A percentile compares a stretch with the other conserved stretches of the same genome.
Evolutionary conservation across 1,140 invertebrate genomes (phyloP).

Genomic region (Macrotrachela quadricornifera): DNA sequence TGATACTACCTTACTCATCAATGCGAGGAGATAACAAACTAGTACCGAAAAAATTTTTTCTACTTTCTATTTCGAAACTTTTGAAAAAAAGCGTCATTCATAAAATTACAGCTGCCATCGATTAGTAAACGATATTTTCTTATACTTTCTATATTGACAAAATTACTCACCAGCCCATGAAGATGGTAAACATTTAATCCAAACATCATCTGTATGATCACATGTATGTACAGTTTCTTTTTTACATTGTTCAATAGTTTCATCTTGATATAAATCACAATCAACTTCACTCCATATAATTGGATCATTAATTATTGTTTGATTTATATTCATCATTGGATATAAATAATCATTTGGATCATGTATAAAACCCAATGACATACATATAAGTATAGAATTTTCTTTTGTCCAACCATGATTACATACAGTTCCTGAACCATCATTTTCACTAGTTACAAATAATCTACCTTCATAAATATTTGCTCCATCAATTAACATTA

Average conservation of each 20-base stretch:
- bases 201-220: conserved; percentile 6
- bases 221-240: conserved; percentile 2
- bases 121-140: no score
- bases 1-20: no score
- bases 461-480: conserved; percentile 1
- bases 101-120: no score
- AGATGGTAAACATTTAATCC: conserved; percentile 4
- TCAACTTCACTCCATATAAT: conserved; percentile 8
- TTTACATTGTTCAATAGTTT: neutral
- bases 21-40: no score
- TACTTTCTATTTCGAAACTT: no score
- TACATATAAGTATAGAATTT: conserved; percentile 6
- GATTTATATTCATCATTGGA: neutral
- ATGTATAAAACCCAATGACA: conserved; percentile 2
- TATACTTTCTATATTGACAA: no score
- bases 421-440: conserved; percentile 1
- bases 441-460: neutral
- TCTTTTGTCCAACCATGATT: conserved; percentile 3
- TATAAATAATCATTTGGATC: conserved; percentile 2
- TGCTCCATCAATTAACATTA: neutral
- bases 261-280: neutral
- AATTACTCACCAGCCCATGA: conserved; percentile 5
- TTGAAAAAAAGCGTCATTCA: no score
- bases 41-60: no score
- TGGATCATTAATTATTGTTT: neutral